phyloP scores from a whole-genome alignment of 2,113 vertebrate species.

The Scortum barcoo region DNA sequence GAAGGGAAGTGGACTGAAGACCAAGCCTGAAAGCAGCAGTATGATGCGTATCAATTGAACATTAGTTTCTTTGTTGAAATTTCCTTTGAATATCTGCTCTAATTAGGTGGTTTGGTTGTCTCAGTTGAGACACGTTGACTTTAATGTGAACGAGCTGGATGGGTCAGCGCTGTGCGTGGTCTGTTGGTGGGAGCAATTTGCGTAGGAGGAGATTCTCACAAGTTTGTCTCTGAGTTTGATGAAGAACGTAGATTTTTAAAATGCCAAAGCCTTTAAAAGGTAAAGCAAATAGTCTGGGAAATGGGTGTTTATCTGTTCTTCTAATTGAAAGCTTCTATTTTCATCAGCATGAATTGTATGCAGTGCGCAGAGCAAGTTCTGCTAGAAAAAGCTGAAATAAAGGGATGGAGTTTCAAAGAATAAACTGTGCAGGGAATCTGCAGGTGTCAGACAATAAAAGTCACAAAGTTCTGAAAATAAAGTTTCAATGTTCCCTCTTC shows the following conservation, averaged over 20 bases:
- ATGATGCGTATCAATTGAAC: background rate
- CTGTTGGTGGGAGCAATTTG: background rate
- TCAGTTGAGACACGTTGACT: background rate
- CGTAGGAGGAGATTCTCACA: constrained; percentile 5
- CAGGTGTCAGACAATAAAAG: constrained; percentile 2
- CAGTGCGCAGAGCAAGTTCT: background rate
- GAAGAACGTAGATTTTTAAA: background rate
- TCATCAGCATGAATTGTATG: background rate
- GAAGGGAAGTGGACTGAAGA: background rate
- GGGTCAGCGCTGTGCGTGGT: background rate
- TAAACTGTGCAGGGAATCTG: constrained; percentile 1
- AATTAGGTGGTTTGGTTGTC: constrained; percentile 7
- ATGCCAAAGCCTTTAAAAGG: constrained; percentile 5
- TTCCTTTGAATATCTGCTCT: background rate
- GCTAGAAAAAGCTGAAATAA: background rate
- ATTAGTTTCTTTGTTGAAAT: background rate
- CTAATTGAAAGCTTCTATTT: constrained; percentile 11
- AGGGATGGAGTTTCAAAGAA: background rate
- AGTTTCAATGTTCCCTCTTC: constrained; percentile 36
- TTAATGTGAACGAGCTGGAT: background rate
- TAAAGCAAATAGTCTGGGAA: background rate
- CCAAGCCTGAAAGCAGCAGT: background rate
- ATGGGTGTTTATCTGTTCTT: background rate
- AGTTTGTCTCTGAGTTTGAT: background rate
- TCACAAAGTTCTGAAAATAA: constrained; percentile 52